These are phyloP conservation scores for Isaurus tuberculatus DNA, from an alignment of 92 coral and sea anemone species.

Conservation along the genomic window DNA sequence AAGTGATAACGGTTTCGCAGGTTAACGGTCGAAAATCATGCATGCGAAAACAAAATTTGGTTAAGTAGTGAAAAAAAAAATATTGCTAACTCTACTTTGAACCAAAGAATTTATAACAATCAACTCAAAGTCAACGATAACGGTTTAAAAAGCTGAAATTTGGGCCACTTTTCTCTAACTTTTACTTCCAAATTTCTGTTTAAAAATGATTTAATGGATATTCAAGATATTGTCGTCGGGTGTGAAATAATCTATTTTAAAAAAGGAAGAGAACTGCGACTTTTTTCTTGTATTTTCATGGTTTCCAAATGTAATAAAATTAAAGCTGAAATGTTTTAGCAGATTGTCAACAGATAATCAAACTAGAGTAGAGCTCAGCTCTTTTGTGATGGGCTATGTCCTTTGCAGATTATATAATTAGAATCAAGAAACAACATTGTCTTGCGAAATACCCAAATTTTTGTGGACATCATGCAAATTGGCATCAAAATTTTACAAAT, in stretches of 20 bases:
- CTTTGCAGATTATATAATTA: too few species aligned
- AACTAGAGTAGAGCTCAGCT: neutral
- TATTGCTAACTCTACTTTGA: neutral
- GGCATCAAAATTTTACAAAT: neutral
- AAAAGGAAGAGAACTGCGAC: neutral
- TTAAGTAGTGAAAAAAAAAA: neutral
- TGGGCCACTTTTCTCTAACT: neutral
- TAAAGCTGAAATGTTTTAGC: neutral
- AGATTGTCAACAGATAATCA: neutral
- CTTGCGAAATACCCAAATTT: neutral
- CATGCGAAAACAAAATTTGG: neutral
- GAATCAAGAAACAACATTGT: neutral
- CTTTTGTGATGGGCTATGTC: too few species aligned
- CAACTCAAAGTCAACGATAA: neutral
- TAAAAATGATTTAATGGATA: conserved; percentile 1
- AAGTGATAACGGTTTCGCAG: neutral
- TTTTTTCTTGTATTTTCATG: neutral
- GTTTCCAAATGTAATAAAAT: neutral
- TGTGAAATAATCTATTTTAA: neutral
- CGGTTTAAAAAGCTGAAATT: neutral
- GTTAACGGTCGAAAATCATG: conserved; percentile 4
- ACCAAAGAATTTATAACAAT: neutral
- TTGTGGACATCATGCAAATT: neutral
- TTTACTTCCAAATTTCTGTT: neutral
- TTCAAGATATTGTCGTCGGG: neutral